phyloP scores from a whole-genome alignment of 2,113 vertebrate genomes.

The Hydrolagus affinis region DNA sequence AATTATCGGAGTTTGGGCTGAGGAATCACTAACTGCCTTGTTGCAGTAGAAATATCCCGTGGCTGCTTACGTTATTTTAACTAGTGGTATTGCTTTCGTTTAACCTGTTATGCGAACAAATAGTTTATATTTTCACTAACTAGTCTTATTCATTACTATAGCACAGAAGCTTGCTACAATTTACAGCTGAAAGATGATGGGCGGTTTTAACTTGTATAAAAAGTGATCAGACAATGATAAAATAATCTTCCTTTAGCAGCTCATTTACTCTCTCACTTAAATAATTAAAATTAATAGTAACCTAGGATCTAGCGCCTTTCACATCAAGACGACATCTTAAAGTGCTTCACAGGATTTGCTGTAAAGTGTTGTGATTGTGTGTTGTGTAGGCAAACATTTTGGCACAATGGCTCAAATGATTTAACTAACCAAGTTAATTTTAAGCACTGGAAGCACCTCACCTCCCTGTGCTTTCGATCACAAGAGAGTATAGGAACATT shows the following conservation, averaged over 20 bases:
- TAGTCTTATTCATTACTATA: constrained; percentile 37
- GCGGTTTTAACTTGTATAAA: not conserved
- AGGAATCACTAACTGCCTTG: constrained; percentile 41
- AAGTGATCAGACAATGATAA: constrained; percentile 20
- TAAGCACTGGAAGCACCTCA: constrained; percentile 9
- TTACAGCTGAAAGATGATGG: constrained; percentile 24
- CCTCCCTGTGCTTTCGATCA: not conserved
- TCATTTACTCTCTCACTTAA: too few species aligned
- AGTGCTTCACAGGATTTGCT: too few species aligned
- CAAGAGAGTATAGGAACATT: constrained; percentile 6
- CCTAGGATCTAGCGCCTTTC: too few species aligned
- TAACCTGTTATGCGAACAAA: constrained; percentile 27
- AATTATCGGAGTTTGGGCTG: constrained; percentile 33
- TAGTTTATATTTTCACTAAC: constrained; percentile 36
- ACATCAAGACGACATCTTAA: too few species aligned
- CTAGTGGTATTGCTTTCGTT: constrained; percentile 36
- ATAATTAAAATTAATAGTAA: not conserved
- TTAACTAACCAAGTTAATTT: constrained; percentile 20
- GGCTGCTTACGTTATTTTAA: constrained; percentile 29
- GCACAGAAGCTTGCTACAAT: constrained; percentile 33
- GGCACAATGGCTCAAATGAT: not conserved
- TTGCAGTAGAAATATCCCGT: constrained; percentile 31
- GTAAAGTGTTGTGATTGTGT: too few species aligned
- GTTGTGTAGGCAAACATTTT: not conserved
- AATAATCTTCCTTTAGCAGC: constrained; percentile 13